Base-by-base conservation (phyloP, 2,113 vertebrate species). In the Sula dactylatra region DNA sequence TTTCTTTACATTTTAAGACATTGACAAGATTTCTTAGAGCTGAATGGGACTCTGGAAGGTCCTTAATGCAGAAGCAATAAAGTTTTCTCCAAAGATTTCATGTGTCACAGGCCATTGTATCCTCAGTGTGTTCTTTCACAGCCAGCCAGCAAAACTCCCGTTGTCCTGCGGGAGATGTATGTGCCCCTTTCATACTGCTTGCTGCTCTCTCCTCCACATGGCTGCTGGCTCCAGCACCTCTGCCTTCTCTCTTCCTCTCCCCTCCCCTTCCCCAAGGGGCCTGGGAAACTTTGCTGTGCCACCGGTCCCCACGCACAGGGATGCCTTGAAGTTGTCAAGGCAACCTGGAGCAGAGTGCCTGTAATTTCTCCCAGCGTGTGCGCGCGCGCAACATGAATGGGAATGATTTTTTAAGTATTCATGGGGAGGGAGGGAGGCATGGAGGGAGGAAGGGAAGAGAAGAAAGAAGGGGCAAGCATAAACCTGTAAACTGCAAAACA, bases 241-340 rank as follows among this genome's bases (percentile, higher is more conserved):
- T 77, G 94, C 90, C 93, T 96, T 56, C 89, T 69, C 85, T 91
- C 69, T 52, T 91, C 94, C 88, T 55, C 65, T 92, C 85, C 73
- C 94, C 97, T 97, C 89, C 71, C 49, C 62, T 87, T 95, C 96
- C 96, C 89, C 96, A 93, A 91, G 91, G 85, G 93, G 93, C 97
- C 97, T 98, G 97, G 98, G 97, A 98, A 98, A 98, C 96, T 95
- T 31, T 90, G 92, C 98, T 93, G 97, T 96, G 95, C 96, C 94
- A 96, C 94, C 77, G 65, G 84, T 66, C 80, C 88, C 49, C 74
- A 86, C 47, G 54, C 83, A 95, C 93, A 96, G 98, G 97, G 98
- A 97, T 97, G 97, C 97, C 94, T 94, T 79, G 62, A 82, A 38
- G 88, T 90, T 78, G 96, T 97, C 97, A 96, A 17, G 98, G 97